A percentile compares a stretch with the other conserved stretches of the same genome.
Evolutionary conservation across 2,113 vertebrate species (phyloP).

Genomic region (Corythaeola cristata): DNA sequence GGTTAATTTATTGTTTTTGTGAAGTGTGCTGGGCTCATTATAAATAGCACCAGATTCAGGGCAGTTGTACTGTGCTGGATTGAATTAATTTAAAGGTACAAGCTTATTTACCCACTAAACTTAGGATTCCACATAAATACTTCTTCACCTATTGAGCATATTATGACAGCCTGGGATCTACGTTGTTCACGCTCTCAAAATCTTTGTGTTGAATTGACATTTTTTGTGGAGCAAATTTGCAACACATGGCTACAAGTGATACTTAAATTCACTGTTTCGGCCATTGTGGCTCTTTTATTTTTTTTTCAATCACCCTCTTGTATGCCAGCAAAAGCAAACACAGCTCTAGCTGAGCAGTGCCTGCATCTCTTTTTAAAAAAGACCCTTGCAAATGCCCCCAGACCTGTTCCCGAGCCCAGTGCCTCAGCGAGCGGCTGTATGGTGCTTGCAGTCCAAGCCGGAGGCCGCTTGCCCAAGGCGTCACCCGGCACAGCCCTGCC

Average conservation of each 20-base stretch:
- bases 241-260: background rate
- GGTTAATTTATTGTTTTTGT: background rate
- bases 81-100: background rate
- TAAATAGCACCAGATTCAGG: background rate
- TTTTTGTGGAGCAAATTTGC: background rate
- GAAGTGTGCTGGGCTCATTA: background rate
- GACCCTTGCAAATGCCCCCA: background rate
- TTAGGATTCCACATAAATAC: background rate
- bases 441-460: accelerated
- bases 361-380: background rate
- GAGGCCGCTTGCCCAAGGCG: background rate
- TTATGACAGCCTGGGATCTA: background rate
- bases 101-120: background rate
- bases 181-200: background rate
- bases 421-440: background rate
- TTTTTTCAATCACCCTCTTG: background rate
- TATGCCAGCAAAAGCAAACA: background rate
- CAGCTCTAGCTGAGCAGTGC: background rate
- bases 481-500: background rate
- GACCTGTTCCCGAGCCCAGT: accelerated
- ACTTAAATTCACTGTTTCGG: background rate
- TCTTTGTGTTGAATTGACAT: background rate
- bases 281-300: background rate
- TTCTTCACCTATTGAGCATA: background rate
- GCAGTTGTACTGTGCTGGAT: background rate